Conservation (phyloP, 2,113 vertebrate genomes). For the Chelonoidis abingdonii region DNA sequence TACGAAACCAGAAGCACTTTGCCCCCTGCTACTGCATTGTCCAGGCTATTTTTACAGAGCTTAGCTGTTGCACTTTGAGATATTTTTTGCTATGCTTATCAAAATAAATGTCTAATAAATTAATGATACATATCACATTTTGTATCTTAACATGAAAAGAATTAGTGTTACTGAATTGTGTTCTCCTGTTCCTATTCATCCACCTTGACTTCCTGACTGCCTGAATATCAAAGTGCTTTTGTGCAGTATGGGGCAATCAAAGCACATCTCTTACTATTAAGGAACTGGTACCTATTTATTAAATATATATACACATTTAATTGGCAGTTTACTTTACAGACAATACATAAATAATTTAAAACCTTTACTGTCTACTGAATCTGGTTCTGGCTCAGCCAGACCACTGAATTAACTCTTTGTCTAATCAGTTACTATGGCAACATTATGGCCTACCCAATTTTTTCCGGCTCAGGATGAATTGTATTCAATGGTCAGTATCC, state of each 20-base stretch:
- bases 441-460: conserved; percentile 21
- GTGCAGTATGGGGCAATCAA: not conserved
- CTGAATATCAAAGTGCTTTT: not conserved
- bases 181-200: not conserved
- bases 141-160: not conserved
- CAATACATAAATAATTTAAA: conserved; percentile 40
- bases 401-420: conserved; percentile 48
- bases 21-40: not conserved
- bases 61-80: not conserved
- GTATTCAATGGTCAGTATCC: conserved; percentile 33
- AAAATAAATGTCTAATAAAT: not conserved
- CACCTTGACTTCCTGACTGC: not conserved
- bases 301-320: conserved; percentile 35
- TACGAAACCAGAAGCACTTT: not conserved
- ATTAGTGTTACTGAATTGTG: not conserved
- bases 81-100: not conserved
- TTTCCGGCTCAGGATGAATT: conserved; percentile 18
- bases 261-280: conserved; percentile 36
- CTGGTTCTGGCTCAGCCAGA: conserved; percentile 41
- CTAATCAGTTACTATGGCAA: conserved; percentile 51
- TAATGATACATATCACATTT: not conserved
- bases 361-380: conserved; percentile 19
- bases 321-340: conserved; percentile 1
- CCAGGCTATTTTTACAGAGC: not conserved
- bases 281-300: conserved; percentile 13